Base-by-base conservation (phyloP, 2,113 vertebrate genomes). In the Sebastes fasciatus region DNA sequence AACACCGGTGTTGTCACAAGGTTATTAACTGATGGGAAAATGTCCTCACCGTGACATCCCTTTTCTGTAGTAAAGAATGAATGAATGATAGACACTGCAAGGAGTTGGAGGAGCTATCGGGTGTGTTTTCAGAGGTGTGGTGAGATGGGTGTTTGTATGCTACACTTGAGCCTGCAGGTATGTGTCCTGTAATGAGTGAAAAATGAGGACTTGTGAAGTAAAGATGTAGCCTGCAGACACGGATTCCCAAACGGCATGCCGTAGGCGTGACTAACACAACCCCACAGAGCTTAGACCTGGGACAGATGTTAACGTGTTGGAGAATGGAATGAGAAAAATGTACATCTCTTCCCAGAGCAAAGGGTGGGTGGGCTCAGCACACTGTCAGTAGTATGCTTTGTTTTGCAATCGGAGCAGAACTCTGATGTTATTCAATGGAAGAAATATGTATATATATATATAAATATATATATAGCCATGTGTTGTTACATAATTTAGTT, bases 281-380 rank as follows among this genome's bases (percentile, higher is more conserved):
- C 82, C 54, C 58, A 63, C 85, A 60, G 71, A 82, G 85, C 85
- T 87, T 68, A 82, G 70, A 92, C 92, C 90, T 87, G 89, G 89
- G 92, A 93, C 93, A 95, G 94, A 94, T 95, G 94, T 93, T 94
- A 91, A 93, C 90, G 91, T 93, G 93, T 94, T 79, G 75, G 86
- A 84, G 93, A 93, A 92, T 86, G 93, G 94, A 92, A 95, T 95
- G 95, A 94, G 77, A 93, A 92, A 94, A 94, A 95, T 95, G 93
- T 89, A 88, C 91, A 92, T 90, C 87, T 93, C 87, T 90, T 89
- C 88, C 83, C 75, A 84, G 88, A 90, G 89, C 87, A 80, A 86
- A 86, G 90, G 87, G 87, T 86, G 86, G 92, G 81, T 88, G 90
- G 88, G 83, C 85, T 80, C 74, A 48, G 58, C 21, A 13, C 63